These are phyloP conservation scores for Mallotus villosus DNA, from an alignment of 2,797 vertebrate species.

Conservation along the genomic window DNA sequence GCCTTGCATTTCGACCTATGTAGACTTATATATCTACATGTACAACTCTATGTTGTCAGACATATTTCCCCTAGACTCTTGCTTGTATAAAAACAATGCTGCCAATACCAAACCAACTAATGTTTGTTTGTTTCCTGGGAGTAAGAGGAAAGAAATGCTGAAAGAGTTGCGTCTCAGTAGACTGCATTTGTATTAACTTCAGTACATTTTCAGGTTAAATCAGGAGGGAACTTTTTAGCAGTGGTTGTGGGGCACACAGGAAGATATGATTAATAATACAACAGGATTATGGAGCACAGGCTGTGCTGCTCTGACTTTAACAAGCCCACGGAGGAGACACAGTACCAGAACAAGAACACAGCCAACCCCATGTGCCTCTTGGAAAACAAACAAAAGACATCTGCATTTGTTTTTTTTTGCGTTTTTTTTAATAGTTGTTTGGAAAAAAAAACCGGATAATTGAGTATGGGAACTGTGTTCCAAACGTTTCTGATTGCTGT, in stretches of 20 bases:
- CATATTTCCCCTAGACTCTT: no score
- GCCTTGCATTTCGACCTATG: no score
- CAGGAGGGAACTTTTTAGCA: conserved; percentile 58
- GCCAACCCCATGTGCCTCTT: conserved; percentile 20
- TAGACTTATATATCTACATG: no score
- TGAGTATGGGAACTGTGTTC: conserved; percentile 20
- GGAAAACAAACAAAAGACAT: conserved; percentile 52
- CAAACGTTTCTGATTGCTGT: conserved; percentile 37
- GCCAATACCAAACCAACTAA: conserved; percentile 22
- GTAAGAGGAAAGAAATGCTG: conserved; percentile 48
- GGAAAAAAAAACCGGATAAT: conserved; percentile 34
- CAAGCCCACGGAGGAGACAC: conserved; percentile 73
- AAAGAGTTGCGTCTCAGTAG: conserved; percentile 62
- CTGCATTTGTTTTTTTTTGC: conserved; percentile 48
- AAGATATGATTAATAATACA: conserved; percentile 79
- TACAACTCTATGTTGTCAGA: not conserved
- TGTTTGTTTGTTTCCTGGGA: conserved; percentile 43
- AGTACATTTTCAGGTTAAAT: conserved; percentile 58
- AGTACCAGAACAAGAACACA: conserved; percentile 61
- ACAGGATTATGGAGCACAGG: conserved; percentile 73
- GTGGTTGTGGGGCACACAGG: conserved; percentile 50
- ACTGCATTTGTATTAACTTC: conserved; percentile 57
- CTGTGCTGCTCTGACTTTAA: conserved; percentile 73
- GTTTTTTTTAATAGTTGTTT: not conserved
- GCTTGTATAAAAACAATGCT: not conserved